Conservation (phyloP, 2,888 invertebrate species). For the Ypsolopha sequella region DNA sequence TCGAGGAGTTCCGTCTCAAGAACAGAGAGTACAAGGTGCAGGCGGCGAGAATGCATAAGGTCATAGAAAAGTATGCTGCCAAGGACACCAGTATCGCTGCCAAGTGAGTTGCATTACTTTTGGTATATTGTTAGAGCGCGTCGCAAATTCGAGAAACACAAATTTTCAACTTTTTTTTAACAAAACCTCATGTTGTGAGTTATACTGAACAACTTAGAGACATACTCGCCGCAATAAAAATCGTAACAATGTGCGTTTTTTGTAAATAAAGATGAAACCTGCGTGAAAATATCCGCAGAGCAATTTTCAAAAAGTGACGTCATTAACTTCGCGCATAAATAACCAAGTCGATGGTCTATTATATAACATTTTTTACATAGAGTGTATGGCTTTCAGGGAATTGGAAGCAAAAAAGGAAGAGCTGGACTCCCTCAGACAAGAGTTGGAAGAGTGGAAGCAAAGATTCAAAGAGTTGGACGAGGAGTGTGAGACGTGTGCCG, state of each 20-base stretch:
- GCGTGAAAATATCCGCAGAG: no score
- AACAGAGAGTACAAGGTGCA: constrained; percentile 52
- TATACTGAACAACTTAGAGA: no score
- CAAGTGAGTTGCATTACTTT: constrained; percentile 1
- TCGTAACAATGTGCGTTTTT: no score
- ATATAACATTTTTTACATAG: no score
- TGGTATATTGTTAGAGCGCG: neutral
- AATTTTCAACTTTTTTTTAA: no score
- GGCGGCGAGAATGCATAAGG: constrained; percentile 41
- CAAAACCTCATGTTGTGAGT: no score
- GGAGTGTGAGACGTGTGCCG: constrained; percentile 55
- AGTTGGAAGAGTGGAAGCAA: constrained; percentile 30
- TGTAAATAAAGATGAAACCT: no score
- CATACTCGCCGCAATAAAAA: no score
- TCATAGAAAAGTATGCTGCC: constrained; percentile 20
- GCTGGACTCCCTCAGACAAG: constrained; percentile 29
- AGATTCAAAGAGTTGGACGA: constrained; percentile 52
- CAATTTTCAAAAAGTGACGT: no score
- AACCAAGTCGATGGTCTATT: no score
- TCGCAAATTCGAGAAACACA: neutral
- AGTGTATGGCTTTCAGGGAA: constrained; percentile 29
- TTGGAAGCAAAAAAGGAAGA: constrained; percentile 34
- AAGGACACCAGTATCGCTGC: neutral
- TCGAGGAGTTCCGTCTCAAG: constrained; percentile 60
- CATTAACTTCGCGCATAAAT: no score